Conservation (phyloP, 2,888 invertebrate genomes). For the Pristionchus arcanus region DNA sequence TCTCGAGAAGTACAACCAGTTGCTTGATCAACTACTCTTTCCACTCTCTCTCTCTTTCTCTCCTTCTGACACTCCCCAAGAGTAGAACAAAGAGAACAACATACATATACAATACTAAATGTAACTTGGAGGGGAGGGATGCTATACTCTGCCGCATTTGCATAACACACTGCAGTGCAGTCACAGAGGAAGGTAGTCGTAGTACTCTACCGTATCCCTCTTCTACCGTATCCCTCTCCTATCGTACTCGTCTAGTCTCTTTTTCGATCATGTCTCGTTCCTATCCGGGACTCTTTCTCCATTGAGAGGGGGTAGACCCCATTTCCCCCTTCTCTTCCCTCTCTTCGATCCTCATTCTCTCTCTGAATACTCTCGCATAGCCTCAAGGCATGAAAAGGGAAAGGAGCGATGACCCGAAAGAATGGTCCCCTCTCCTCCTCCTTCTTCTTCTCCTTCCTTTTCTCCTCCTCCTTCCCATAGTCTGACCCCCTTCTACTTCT, state of each 20-base stretch:
- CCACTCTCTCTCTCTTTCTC: slow-evolving; percentile 21
- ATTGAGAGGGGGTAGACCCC: slow-evolving; percentile 13
- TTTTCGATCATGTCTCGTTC: slow-evolving; percentile 1
- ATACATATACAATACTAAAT: slow-evolving; percentile 51
- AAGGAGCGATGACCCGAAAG: slow-evolving; percentile 48
- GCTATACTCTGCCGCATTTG: slow-evolving; percentile 26
- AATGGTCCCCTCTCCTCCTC: slow-evolving; percentile 43
- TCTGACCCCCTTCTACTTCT: slow-evolving; percentile 46
- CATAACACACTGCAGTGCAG: slow-evolving; percentile 41
- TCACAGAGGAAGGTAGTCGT: not conserved
- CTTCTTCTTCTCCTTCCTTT: not conserved
- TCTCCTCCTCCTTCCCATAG: not conserved
- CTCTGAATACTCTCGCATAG: slow-evolving; percentile 5
- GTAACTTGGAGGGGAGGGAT: slow-evolving; percentile 45
- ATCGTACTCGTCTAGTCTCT: slow-evolving; percentile 39
- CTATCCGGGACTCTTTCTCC: slow-evolving; percentile 40
- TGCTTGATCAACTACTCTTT: not conserved
- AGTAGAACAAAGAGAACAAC: slow-evolving; percentile 50
- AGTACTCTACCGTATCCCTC: not conserved
- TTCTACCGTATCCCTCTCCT: not conserved
- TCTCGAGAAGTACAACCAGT: slow-evolving; percentile 5
- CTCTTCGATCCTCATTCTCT: not conserved
- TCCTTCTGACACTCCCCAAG: not conserved
- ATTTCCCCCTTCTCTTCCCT: not conserved
- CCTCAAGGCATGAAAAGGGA: slow-evolving; percentile 54